These are phyloP conservation scores for Thunnus albacares DNA, from an alignment of 2,797 vertebrate species.

Conservation along the genomic window DNA sequence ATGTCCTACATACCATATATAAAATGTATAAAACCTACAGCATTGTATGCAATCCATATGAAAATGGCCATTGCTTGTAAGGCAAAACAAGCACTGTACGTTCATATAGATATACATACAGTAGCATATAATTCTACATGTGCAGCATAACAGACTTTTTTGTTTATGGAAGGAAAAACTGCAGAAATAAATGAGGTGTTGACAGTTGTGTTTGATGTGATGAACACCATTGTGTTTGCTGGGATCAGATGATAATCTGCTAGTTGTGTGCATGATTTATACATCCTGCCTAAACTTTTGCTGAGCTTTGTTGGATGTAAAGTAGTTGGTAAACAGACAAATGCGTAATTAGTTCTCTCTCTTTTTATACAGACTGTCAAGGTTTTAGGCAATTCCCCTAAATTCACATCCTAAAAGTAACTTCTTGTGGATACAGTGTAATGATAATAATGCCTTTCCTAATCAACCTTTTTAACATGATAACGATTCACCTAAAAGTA, in stretches of 20 bases:
- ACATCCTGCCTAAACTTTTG: constrained; percentile 15
- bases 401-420: neutral
- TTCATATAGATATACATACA: neutral
- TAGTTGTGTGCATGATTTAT: constrained; percentile 32
- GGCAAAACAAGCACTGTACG: neutral
- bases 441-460: no score
- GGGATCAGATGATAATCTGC: constrained; percentile 26
- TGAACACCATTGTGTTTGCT: constrained; percentile 18
- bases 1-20: no score
- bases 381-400: neutral
- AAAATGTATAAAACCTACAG: no score
- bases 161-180: neutral
- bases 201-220: constrained; percentile 28
- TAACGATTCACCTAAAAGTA: neutral
- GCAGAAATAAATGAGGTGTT: constrained; percentile 17
- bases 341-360: neutral
- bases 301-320: constrained; percentile 18
- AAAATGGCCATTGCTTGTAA: neutral
- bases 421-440: neutral
- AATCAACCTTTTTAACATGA: no score
- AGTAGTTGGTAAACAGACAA: constrained; percentile 1
- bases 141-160: neutral
- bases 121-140: neutral
- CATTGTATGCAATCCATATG: no score
- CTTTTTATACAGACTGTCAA: neutral